Percentiles rank a stretch among this genome's conserved stretches.
Conservation (phyloP, 1,140 invertebrate genomes). For the Apocrypta bakeri region DNA sequence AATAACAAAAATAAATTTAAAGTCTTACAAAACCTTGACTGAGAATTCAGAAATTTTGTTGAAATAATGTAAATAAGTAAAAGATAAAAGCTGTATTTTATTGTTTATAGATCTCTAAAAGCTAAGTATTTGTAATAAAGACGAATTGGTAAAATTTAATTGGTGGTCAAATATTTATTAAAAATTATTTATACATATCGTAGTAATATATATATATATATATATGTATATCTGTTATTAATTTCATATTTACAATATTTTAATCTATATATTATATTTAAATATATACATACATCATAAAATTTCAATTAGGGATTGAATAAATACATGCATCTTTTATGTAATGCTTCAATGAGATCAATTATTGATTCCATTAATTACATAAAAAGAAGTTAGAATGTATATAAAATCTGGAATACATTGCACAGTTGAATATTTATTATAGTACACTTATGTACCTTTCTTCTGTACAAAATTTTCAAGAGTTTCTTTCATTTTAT, state of each 20-base stretch:
- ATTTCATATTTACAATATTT: too few relatives aligned
- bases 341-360: too few relatives aligned
- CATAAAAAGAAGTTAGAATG: too few relatives aligned
- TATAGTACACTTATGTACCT: not conserved
- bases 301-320: too few relatives aligned
- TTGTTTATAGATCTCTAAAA: slow-evolving; percentile 47
- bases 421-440: not conserved
- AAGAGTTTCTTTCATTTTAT: slow-evolving; percentile 43
- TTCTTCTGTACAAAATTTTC: slow-evolving; percentile 27
- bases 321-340: too few relatives aligned
- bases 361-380: too few relatives aligned
- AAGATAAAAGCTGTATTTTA: slow-evolving; percentile 46
- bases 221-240: too few relatives aligned
- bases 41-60: slow-evolving; percentile 37
- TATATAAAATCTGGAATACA: not conserved
- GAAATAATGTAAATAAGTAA: slow-evolving; percentile 43
- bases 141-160: slow-evolving; percentile 33
- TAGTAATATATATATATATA: not conserved
- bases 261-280: too few relatives aligned
- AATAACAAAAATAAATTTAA: slow-evolving; percentile 5
- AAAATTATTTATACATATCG: not conserved
- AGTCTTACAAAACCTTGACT: slow-evolving; percentile 14
- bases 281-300: too few relatives aligned
- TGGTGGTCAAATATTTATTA: slow-evolving; percentile 17
- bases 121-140: slow-evolving; percentile 47